phyloP scores from a whole-genome alignment of 2,113 vertebrate species.

The Mionectes macconnelli region DNA sequence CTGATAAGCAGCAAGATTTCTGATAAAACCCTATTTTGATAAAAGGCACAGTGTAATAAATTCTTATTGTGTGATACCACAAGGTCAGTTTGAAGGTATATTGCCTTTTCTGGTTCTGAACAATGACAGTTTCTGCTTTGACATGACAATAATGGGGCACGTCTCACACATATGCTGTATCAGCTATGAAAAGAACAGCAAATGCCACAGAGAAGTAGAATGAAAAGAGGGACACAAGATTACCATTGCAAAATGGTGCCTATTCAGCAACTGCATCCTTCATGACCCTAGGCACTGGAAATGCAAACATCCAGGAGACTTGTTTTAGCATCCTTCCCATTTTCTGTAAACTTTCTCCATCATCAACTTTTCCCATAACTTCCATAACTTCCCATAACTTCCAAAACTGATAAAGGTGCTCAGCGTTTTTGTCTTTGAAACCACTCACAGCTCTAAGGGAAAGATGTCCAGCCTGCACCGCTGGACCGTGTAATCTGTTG shows the following conservation, averaged over 20 bases:
- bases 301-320: background rate
- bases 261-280: background rate
- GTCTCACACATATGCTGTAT: background rate
- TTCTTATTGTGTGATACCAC: background rate
- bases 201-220: background rate
- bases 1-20: background rate
- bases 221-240: background rate
- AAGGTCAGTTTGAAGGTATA: background rate
- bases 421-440: background rate
- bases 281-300: background rate
- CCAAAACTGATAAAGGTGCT: background rate
- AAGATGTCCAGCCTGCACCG: background rate
- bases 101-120: background rate
- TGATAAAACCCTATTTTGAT: background rate
- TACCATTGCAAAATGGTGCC: background rate
- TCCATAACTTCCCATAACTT: background rate
- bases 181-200: background rate
- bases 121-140: too few relatives aligned
- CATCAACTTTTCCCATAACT: background rate
- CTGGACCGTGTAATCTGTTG: background rate
- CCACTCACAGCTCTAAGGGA: background rate
- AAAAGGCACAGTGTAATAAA: background rate
- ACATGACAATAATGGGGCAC: background rate
- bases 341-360: background rate
- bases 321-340: background rate